These are phyloP conservation scores for Dromiciops gliroides DNA, from an alignment of 2,113 vertebrate species.

Conservation along the genomic window DNA sequence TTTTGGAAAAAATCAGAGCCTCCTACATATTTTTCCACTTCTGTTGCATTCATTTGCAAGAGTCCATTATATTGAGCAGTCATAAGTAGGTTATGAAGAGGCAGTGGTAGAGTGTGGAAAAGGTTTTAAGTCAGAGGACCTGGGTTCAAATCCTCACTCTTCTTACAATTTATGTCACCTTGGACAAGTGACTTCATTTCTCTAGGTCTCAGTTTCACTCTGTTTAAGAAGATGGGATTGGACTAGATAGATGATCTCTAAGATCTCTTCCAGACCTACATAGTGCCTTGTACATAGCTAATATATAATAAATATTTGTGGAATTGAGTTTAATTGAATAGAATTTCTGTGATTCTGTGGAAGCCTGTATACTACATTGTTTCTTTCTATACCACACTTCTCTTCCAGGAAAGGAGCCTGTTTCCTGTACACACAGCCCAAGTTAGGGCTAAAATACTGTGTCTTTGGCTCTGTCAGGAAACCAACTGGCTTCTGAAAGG, in stretches of 20 bases:
- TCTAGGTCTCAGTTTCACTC: slow-evolving; percentile 6
- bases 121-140: neutral
- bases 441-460: neutral
- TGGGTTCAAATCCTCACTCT: neutral
- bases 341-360: neutral
- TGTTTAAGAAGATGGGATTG: neutral
- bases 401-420: neutral
- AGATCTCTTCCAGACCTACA: neutral
- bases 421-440: too few species aligned
- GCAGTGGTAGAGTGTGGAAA: neutral
- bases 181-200: neutral
- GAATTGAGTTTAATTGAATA: neutral
- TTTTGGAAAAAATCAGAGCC: slow-evolving; percentile 48
- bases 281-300: neutral
- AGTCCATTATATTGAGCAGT: slow-evolving; percentile 54
- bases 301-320: neutral
- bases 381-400: neutral
- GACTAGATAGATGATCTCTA: neutral
- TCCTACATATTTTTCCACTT: slow-evolving; percentile 55
- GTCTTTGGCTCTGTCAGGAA: neutral
- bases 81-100: neutral
- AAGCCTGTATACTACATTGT: neutral
- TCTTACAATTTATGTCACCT: neutral
- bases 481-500: neutral
- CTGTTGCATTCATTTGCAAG: slow-evolving; percentile 61